Evolutionary conservation across 1,140 invertebrate genomes (phyloP), one percentile per base, ranked within the genome.

Genomic region (Caenorhabditis brenneri): DNA sequence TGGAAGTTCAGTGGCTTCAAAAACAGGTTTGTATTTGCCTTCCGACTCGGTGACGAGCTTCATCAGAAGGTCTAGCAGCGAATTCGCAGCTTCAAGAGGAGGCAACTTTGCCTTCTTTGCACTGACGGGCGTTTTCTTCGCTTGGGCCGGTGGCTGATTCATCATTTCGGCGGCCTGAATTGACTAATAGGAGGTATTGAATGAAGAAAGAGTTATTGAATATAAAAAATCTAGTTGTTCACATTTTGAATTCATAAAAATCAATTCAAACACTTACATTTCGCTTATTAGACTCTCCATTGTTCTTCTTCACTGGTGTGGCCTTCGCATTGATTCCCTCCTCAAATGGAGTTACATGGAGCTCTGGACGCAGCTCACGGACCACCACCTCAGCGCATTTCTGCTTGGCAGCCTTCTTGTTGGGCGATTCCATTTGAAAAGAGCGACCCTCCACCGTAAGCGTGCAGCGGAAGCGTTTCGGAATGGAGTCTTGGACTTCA

Each of bases 381-480:
- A 82, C 39, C 9, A 74, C 48, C 6, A 48, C 10, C 24, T 82
- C 81, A 0, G 81, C 22, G 22, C 55, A 58, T 27, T 82, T 82
- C 36, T 82, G 81, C n/a, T 82, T 82, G 2, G 81, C 81, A 0
- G 60, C 81, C 24, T 82, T 82, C 60, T 82, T 82, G 24, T 58
- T 65, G 42, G 16, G 10, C 7, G 55, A 58, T 19, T 82, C 81
- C 55, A 69, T 65, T 27, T 58, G 60, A n/a, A 69, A 74, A 15
- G 19, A 9, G 12, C 42, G 22, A 15, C 81, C 81, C 1, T 48
- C 27, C 1, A 69, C 27, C 0, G 58, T 69, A 1, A 82, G 33
- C 2, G 51, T 55, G 24, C 81, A 82, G 15, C 33, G 15, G 24
- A 69, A 82, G 9, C 27, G n/a, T 42, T 82, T 82, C 31, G 42